Percentiles rank a stretch among this genome's conserved stretches.
These are phyloP conservation scores for Ectobius pallidus DNA, from an alignment of 2,888 invertebrate genomes.

Conservation along the genomic window DNA sequence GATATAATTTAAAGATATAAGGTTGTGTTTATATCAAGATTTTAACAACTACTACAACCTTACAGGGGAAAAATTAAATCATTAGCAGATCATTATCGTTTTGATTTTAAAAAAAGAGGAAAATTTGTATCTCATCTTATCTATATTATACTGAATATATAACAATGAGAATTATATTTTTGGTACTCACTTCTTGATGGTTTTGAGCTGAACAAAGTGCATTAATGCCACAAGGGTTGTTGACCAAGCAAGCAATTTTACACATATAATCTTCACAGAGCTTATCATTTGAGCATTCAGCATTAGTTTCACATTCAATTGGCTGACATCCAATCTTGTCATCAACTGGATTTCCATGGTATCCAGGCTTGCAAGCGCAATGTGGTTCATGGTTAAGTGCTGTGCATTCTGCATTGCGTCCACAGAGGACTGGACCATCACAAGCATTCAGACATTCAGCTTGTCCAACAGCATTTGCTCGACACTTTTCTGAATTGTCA, in stretches of 20 bases:
- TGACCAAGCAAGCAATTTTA: constrained; percentile 82
- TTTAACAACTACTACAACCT: too few relatives aligned
- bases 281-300: constrained; percentile 81
- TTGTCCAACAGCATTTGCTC: constrained; percentile 69
- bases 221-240: constrained; percentile 85
- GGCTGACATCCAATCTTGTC: constrained; percentile 79
- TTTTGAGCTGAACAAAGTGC: constrained; percentile 84
- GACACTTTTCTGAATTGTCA: constrained; percentile 72
- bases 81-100: too few relatives aligned
- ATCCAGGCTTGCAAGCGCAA: constrained; percentile 80
- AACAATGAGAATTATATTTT: too few relatives aligned
- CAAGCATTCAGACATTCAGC: constrained; percentile 80
- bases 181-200: constrained; percentile 66
- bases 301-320: constrained; percentile 74
- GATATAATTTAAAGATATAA: too few relatives aligned
- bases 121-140: too few relatives aligned
- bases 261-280: constrained; percentile 83
- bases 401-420: constrained; percentile 81
- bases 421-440: constrained; percentile 71
- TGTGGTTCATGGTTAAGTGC: constrained; percentile 74
- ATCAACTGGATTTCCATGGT: constrained; percentile 73
- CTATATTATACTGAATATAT: too few relatives aligned
- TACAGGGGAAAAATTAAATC: too few relatives aligned
- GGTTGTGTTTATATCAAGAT: too few relatives aligned
- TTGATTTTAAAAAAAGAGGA: too few relatives aligned